These are phyloP conservation scores for Steatornis caripensis DNA, from an alignment of 2,113 vertebrate genomes.

Conservation along the genomic window DNA sequence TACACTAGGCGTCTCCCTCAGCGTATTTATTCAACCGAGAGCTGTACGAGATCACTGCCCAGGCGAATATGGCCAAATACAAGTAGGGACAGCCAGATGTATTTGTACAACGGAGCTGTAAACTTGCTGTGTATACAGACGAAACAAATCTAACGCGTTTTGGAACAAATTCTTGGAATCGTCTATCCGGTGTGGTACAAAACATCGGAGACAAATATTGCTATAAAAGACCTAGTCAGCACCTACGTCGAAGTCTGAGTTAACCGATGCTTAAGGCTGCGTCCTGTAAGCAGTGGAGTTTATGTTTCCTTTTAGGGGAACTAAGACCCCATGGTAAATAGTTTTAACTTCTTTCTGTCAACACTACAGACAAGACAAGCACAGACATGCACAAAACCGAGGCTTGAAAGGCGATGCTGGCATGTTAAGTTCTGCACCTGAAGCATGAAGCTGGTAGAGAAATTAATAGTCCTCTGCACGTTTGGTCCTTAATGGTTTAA, in stretches of 20 bases:
- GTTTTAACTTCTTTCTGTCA: neutral
- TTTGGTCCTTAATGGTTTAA: neutral
- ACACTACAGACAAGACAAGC: neutral
- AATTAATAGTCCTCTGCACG: neutral
- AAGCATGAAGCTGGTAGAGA: neutral
- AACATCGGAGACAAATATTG: neutral
- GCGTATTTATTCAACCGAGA: neutral
- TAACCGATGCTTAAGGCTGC: neutral
- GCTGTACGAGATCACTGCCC: neutral
- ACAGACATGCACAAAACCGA: neutral
- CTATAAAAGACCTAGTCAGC: neutral
- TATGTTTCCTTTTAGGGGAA: neutral
- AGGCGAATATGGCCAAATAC: fast-evolving
- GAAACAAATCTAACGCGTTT: neutral
- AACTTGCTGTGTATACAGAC: neutral
- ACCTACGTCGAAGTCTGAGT: neutral
- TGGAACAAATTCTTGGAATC: neutral
- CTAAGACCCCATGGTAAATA: neutral
- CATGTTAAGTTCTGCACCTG: neutral
- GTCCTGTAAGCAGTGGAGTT: neutral
- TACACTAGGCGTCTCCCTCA: slow-evolving; percentile 37
- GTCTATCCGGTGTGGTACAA: neutral
- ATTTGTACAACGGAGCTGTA: fast-evolving
- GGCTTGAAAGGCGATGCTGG: neutral
- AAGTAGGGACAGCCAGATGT: fast-evolving